phyloP scores from a whole-genome alignment of 2,888 invertebrate genomes.

The Pedicia rivosa region DNA sequence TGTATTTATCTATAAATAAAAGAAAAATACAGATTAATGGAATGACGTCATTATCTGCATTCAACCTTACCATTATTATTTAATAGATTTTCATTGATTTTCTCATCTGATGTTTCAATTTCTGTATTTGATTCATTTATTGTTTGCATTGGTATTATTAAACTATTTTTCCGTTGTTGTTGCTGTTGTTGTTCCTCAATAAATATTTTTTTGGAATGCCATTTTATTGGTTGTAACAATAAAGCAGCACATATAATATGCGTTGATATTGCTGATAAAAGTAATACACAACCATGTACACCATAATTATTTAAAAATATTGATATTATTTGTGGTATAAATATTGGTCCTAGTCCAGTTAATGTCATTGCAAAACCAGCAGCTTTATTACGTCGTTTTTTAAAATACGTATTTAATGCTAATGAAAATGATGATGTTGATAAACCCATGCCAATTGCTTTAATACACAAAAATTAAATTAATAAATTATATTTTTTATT shows the following conservation, averaged over 20 bases:
- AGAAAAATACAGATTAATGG: not conserved
- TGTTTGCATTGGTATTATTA: too few relatives aligned
- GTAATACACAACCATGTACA: conserved; percentile 42
- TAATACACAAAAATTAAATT: conserved; percentile 19
- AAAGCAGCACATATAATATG: conserved; percentile 42
- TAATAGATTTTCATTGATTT: too few relatives aligned
- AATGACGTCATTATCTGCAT: too few relatives aligned
- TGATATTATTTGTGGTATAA: conserved; percentile 44
- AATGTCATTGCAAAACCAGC: conserved; percentile 45
- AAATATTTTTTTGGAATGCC: too few relatives aligned
- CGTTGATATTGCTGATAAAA: conserved; percentile 42
- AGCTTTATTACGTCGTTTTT: conserved; percentile 42
- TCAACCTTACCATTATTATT: not conserved
- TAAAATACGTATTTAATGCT: conserved; percentile 49
- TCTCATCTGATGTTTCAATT: too few relatives aligned
- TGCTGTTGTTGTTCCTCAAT: conserved; percentile 12
- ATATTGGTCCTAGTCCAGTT: conserved; percentile 48
- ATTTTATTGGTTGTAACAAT: conserved; percentile 48
- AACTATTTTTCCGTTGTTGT: too few relatives aligned
- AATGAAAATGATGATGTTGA: conserved; percentile 43
- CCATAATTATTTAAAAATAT: conserved; percentile 38
- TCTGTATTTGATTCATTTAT: too few relatives aligned
- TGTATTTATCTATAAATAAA: too few relatives aligned
- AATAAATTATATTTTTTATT: too few relatives aligned
- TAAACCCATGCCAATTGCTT: conserved; percentile 45